Conservation (phyloP, 2,113 vertebrate genomes). For the Andinoacara biseriatus region DNA sequence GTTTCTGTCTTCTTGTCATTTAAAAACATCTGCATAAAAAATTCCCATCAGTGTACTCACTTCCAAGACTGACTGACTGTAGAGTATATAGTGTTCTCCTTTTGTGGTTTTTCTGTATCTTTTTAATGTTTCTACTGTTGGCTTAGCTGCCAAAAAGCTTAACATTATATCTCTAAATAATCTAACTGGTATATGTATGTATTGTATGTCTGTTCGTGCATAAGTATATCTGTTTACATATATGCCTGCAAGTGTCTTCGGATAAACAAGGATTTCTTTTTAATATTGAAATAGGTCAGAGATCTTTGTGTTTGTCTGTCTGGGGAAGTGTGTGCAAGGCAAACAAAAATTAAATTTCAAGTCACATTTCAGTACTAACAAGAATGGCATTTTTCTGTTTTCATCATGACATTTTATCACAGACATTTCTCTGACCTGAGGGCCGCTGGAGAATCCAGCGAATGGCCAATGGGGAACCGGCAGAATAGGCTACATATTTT, state of each 20-base stretch:
- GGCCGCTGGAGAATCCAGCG: conserved; percentile 22
- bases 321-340: conserved; percentile 5
- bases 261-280: conserved; percentile 37
- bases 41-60: conserved; percentile 20
- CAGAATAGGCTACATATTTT: conserved; percentile 26
- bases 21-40: conserved; percentile 33
- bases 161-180: conserved; percentile 37
- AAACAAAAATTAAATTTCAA: conserved; percentile 56
- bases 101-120: neutral
- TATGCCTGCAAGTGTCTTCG: conserved; percentile 10
- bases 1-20: neutral
- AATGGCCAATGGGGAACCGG: conserved; percentile 31
- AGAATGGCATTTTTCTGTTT: conserved; percentile 70
- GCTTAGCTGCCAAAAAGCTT: conserved; percentile 13
- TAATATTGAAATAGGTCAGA: conserved; percentile 50
- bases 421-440: conserved; percentile 60
- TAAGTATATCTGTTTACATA: conserved; percentile 8
- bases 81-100: neutral
- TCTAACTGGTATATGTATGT: neutral
- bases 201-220: neutral
- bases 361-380: conserved; percentile 68
- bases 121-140: conserved; percentile 30
- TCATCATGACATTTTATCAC: conserved; percentile 73
- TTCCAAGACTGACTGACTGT: conserved; percentile 2
- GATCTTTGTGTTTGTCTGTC: neutral